phyloP scores from a whole-genome alignment of 2,888 invertebrate species.

The Galeruca laticollis region DNA sequence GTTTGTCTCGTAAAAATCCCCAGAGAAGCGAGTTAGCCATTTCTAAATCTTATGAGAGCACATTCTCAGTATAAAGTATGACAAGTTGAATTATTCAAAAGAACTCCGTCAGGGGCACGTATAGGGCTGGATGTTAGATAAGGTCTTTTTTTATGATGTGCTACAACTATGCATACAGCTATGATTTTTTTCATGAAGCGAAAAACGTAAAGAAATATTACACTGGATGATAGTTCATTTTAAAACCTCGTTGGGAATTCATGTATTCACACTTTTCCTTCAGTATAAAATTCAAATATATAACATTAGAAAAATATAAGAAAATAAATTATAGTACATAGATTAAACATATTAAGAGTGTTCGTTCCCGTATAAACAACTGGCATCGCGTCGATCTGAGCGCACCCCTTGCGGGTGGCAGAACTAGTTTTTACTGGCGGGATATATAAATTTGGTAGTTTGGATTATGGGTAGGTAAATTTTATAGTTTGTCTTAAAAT shows the following conservation, averaged over 20 bases:
- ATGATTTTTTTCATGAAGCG: conserved; percentile 22
- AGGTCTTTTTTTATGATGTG: conserved; percentile 41
- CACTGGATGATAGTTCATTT: conserved; percentile 25
- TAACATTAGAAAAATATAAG: too few relatives aligned
- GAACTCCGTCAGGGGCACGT: conserved; percentile 42
- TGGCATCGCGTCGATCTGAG: too few relatives aligned
- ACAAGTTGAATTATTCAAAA: conserved; percentile 59
- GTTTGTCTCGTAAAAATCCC: conserved; percentile 53
- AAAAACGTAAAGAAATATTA: conserved; percentile 12
- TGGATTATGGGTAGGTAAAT: too few relatives aligned
- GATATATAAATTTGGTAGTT: too few relatives aligned
- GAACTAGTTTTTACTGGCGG: too few relatives aligned
- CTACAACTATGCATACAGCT: conserved; percentile 32
- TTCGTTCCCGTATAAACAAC: too few relatives aligned
- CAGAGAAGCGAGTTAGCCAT: conserved; percentile 52
- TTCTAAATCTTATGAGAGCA: conserved; percentile 57
- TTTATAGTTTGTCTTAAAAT: too few relatives aligned
- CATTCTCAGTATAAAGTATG: conserved; percentile 56
- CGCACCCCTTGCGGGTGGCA: too few relatives aligned
- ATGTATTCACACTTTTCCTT: not conserved
- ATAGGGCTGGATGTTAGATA: conserved; percentile 41
- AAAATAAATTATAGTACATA: too few relatives aligned
- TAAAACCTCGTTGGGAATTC: conserved; percentile 13
- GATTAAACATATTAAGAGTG: too few relatives aligned
- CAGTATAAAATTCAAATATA: too few relatives aligned